Evolutionary conservation across 2,113 vertebrate genomes (phyloP).

Genomic region (Piliocolobus tephrosceles): DNA sequence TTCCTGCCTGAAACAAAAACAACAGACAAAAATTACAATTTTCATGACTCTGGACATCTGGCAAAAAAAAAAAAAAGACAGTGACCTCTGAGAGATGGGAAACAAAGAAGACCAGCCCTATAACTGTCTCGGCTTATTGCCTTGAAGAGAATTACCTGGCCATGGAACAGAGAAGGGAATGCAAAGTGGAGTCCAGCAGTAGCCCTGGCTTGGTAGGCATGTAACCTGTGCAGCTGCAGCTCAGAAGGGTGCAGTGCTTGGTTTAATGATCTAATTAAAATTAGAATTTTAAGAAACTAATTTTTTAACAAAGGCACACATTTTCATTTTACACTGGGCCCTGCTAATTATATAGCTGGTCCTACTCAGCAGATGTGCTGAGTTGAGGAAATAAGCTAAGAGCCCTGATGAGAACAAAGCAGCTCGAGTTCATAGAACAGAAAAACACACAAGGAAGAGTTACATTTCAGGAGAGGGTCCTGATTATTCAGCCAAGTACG

Average conservation of each 20-base stretch:
- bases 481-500: neutral
- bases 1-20: neutral
- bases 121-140: neutral
- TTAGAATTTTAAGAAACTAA: neutral
- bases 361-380: neutral
- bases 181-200: neutral
- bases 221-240: neutral
- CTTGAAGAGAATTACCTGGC: neutral
- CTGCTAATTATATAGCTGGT: neutral
- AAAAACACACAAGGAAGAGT: neutral
- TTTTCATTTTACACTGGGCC: slow-evolving; percentile 5
- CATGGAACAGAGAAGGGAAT: neutral
- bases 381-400: neutral
- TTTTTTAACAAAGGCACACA: neutral
- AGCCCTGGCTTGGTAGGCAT: neutral
- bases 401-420: neutral
- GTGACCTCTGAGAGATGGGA: neutral
- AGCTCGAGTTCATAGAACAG: neutral
- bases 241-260: neutral
- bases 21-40: neutral
- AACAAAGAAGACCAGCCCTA: neutral
- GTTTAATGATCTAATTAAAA: neutral
- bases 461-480: neutral
- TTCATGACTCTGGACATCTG: neutral
- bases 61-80: neutral